These are phyloP conservation scores for Sepioteuthis lessoniana DNA, from an alignment of 2,888 invertebrate species.

Conservation along the genomic window DNA sequence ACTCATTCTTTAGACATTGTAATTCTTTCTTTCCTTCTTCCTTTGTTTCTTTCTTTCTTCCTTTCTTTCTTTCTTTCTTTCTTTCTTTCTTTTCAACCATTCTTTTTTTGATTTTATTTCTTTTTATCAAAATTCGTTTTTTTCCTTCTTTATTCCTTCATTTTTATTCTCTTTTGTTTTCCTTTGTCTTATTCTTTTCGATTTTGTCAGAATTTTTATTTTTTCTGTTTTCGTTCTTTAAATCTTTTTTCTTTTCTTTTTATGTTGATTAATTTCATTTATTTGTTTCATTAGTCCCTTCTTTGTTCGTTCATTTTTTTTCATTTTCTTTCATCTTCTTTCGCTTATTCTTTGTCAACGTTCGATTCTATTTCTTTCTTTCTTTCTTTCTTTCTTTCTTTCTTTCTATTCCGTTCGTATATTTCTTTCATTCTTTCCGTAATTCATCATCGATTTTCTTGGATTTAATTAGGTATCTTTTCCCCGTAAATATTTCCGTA, in stretches of 20 bases:
- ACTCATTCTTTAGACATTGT: too few species aligned
- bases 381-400: background rate
- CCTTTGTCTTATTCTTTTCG: too few species aligned
- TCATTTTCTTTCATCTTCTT: background rate
- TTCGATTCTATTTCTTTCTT: background rate
- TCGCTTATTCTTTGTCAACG: background rate
- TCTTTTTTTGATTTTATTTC: background rate
- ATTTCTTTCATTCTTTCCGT: background rate
- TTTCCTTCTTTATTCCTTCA: background rate
- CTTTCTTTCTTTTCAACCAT: background rate
- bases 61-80: background rate
- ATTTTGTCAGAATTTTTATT: too few species aligned
- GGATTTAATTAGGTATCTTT: background rate
- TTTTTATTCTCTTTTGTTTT: background rate
- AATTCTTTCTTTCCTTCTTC: too few species aligned
- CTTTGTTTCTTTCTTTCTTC: background rate
- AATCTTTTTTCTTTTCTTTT: too few species aligned
- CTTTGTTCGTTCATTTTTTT: background rate
- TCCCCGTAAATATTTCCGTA: conserved; percentile 33
- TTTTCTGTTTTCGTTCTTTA: too few species aligned
- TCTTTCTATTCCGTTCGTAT: background rate
- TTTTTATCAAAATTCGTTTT: background rate
- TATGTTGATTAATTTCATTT: too few species aligned
- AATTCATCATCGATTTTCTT: background rate
- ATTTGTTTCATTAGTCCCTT: background rate